Evolutionary conservation across 2,888 invertebrate species (phyloP).

Genomic region (Ormia ochracea): DNA sequence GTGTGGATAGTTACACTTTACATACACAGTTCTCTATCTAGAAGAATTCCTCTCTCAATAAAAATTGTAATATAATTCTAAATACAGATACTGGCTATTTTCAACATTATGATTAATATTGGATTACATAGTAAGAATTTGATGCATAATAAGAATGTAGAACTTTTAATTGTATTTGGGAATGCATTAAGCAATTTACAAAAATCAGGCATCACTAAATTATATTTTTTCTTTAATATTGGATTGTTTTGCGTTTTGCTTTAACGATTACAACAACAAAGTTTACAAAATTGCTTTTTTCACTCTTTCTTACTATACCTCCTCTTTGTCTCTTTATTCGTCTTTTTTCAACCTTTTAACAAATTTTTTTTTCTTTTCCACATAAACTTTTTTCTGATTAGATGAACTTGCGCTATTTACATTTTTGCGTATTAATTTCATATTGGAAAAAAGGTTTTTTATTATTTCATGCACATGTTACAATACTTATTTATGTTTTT

Average conservation of each 20-base stretch:
- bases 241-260: slow-evolving; percentile 56
- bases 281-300: slow-evolving; percentile 53
- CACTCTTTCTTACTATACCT: slow-evolving; percentile 36
- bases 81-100: too few species aligned
- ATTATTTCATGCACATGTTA: background rate
- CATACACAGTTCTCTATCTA: too few species aligned
- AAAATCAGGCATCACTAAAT: slow-evolving; percentile 40
- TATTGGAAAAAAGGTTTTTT: background rate
- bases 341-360: slow-evolving; percentile 46
- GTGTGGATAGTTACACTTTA: too few species aligned
- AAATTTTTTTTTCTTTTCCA: slow-evolving; percentile 20
- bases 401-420: background rate
- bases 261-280: slow-evolving; percentile 58
- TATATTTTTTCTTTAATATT: slow-evolving; percentile 52
- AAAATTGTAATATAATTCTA: too few species aligned
- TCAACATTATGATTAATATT: too few species aligned
- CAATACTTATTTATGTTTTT: background rate
- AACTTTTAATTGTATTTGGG: background rate
- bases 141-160: too few species aligned
- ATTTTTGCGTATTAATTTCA: background rate
- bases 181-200: background rate
- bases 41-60: too few species aligned
- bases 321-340: slow-evolving; percentile 47
- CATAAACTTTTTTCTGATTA: slow-evolving; percentile 20
- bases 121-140: too few species aligned